A percentile compares a stretch with the other conserved stretches of the same genome.
phyloP scores from a whole-genome alignment of 92 coral and sea anemone genomes.

The Desmophyllum pertusum region DNA sequence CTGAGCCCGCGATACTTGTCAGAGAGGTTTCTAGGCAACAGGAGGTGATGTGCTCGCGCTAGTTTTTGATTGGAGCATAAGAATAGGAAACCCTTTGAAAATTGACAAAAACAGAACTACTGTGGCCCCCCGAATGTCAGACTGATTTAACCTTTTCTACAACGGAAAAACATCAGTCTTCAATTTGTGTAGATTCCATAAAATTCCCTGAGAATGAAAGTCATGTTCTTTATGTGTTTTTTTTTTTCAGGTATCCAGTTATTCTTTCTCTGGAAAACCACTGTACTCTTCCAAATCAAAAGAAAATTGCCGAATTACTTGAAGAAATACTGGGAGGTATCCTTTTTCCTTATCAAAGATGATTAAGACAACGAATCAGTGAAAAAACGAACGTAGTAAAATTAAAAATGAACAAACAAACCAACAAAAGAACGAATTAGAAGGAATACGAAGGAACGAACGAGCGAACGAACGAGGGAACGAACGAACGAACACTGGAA shows the following conservation, averaged over 20 bases:
- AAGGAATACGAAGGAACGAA: neutral
- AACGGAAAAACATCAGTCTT: too few species aligned
- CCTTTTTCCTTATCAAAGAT: conserved; percentile 6
- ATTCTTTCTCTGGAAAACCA: conserved; percentile 96
- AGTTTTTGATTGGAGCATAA: neutral
- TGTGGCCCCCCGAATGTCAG: neutral
- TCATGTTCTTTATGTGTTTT: neutral
- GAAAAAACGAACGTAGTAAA: neutral
- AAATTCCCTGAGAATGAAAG: neutral
- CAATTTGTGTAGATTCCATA: neutral
- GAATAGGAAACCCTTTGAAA: neutral
- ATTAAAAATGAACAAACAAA: neutral
- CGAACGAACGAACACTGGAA: neutral
- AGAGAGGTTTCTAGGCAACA: neutral
- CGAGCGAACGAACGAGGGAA: neutral
- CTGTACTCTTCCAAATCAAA: conserved; percentile 83
- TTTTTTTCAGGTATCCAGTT: conserved; percentile 82
- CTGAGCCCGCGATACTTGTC: neutral
- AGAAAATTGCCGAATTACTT: conserved; percentile 82
- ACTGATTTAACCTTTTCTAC: too few species aligned
- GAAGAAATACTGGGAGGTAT: conserved; percentile 85
- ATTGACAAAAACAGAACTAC: neutral
- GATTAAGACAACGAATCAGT: neutral
- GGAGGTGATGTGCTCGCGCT: neutral
- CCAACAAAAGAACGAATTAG: neutral